These are phyloP conservation scores for Ciconia boyciana DNA, from an alignment of 2,113 vertebrate genomes.

Conservation along the genomic window DNA sequence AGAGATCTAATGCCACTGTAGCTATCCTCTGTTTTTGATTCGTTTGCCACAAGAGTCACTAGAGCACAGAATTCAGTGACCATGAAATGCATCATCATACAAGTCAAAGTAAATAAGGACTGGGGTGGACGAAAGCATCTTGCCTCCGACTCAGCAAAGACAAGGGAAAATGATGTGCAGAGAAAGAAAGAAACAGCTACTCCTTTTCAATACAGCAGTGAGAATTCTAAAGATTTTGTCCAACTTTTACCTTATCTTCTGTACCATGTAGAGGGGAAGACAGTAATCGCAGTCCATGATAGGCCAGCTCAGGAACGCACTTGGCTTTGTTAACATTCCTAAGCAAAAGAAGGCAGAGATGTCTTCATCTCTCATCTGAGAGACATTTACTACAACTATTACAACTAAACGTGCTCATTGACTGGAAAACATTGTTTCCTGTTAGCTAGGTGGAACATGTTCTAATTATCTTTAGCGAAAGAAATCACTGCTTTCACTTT, in stretches of 20 bases:
- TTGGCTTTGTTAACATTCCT: conserved; percentile 74
- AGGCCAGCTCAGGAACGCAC: conserved; percentile 84
- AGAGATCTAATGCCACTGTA: not conserved
- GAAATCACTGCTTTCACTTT: not conserved
- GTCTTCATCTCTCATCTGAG: not conserved
- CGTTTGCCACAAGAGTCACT: not conserved
- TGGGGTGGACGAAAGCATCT: not conserved
- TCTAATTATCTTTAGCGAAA: not conserved
- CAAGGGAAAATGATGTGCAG: not conserved
- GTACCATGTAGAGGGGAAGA: conserved; percentile 81
- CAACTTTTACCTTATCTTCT: conserved; percentile 78
- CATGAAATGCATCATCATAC: not conserved
- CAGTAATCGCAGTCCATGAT: conserved; percentile 80
- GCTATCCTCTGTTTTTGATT: not conserved
- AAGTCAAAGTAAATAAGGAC: not conserved
- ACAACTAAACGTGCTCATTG: not conserved
- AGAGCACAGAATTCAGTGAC: not conserved
- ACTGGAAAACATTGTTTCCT: not conserved
- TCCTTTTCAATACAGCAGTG: not conserved
- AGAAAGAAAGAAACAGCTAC: not conserved
- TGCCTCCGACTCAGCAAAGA: not conserved
- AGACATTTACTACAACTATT: not conserved
- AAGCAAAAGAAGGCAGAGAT: not conserved
- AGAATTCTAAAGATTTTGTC: not conserved
- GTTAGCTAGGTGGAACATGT: not conserved